phyloP scores from a whole-genome alignment of 2,113 vertebrate genomes.

The Sarotherodon lohbergeri region DNA sequence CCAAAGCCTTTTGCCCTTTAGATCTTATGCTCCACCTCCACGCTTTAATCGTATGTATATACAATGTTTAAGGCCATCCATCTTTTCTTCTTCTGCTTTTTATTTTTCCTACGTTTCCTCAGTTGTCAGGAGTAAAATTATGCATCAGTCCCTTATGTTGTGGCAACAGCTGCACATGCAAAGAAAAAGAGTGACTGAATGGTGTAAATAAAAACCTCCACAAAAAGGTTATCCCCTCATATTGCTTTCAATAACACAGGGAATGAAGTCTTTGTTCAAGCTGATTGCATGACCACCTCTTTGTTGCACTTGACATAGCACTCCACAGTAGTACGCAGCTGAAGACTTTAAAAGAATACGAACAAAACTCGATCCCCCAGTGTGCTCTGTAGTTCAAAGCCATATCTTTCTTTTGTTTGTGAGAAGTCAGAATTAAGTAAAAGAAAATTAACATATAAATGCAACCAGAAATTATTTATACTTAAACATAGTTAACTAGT shows the following conservation, averaged over 20 bases:
- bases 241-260: constrained; percentile 46
- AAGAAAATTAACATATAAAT: constrained; percentile 70
- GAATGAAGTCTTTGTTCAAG: constrained; percentile 61
- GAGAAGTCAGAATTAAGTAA: constrained; percentile 16
- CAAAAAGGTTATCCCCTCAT: constrained; percentile 60
- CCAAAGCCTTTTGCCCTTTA: constrained; percentile 56
- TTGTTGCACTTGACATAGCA: constrained; percentile 53
- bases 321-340: constrained; percentile 31
- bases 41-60: constrained; percentile 35
- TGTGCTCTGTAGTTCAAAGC: constrained; percentile 45
- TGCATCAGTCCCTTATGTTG: constrained; percentile 31
- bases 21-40: constrained; percentile 26
- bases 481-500: constrained; percentile 26
- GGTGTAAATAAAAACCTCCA: constrained; percentile 56
- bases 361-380: constrained; percentile 23
- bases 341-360: constrained; percentile 48
- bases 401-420: constrained; percentile 32
- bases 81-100: constrained; percentile 16
- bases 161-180: constrained; percentile 59
- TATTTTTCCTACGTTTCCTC: not conserved
- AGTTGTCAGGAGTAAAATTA: not conserved
- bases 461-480: constrained; percentile 53
- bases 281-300: constrained; percentile 56
- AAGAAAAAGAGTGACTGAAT: constrained; percentile 13
- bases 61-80: constrained; percentile 43